A percentile compares a stretch with the other conserved stretches of the same genome.
Evolutionary conservation across 2,888 invertebrate genomes (phyloP).

Genomic region (Eupithecia tripunctaria): DNA sequence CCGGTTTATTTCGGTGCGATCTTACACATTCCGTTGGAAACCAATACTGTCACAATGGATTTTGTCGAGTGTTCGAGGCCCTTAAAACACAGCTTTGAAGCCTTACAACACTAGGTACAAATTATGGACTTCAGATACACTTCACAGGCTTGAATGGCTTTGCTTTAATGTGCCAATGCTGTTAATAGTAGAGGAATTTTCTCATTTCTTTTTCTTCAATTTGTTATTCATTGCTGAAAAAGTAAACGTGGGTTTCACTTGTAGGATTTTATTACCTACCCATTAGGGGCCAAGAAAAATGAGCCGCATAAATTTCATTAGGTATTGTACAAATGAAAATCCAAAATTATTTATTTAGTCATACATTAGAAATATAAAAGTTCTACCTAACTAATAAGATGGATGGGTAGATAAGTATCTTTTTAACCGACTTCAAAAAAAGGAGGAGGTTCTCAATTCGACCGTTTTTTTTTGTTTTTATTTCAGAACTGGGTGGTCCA

Average conservation of each 20-base stretch:
- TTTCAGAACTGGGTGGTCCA: too few species aligned
- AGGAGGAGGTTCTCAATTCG: too few species aligned
- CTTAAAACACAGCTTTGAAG: slow-evolving; percentile 13
- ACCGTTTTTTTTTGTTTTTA: too few species aligned
- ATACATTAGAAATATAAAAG: too few species aligned
- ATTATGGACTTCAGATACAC: slow-evolving; percentile 11
- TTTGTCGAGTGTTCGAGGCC: slow-evolving; percentile 17
- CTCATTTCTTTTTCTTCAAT: neutral
- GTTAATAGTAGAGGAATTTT: neutral
- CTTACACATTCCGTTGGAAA: neutral
- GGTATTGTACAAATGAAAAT: too few species aligned
- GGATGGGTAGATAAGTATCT: too few species aligned
- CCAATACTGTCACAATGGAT: slow-evolving; percentile 20
- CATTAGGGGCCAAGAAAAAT: neutral
- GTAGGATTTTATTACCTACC: neutral
- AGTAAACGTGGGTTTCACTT: neutral
- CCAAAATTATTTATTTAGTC: too few species aligned
- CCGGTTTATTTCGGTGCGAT: neutral
- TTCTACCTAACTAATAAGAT: too few species aligned
- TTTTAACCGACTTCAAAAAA: too few species aligned
- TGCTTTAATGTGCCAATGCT: neutral
- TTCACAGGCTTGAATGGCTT: neutral
- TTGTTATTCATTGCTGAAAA: neutral
- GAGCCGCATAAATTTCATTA: too few species aligned
- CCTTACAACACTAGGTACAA: slow-evolving; percentile 5